These are phyloP conservation scores for Coturnix japonica DNA, from an alignment of 2,113 vertebrate genomes.

Conservation along the genomic window DNA sequence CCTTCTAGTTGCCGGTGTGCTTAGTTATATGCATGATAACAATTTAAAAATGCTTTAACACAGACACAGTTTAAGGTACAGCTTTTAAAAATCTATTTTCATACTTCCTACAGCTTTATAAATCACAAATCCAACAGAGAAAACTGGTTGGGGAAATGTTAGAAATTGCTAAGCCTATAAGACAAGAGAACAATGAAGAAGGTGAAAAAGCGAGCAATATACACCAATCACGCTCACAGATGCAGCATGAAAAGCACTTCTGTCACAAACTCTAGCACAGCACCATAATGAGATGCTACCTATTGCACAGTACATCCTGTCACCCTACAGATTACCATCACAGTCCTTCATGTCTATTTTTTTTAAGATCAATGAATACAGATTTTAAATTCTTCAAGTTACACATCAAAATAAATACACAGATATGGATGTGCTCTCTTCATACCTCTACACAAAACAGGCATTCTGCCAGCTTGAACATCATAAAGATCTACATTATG, in stretches of 20 bases:
- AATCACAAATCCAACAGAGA: background rate
- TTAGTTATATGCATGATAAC: background rate
- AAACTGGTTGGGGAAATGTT: background rate
- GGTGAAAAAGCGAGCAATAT: background rate
- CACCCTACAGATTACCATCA: background rate
- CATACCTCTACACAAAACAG: background rate
- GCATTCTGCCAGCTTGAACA: constrained; percentile 12
- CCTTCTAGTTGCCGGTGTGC: background rate
- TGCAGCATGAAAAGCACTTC: background rate
- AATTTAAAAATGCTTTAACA: background rate
- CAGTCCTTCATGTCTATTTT: background rate
- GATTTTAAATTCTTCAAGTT: background rate
- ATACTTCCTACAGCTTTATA: background rate
- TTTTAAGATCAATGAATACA: background rate
- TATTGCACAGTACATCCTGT: background rate
- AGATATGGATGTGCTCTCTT: background rate
- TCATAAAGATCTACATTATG: background rate
- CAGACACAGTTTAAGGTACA: background rate
- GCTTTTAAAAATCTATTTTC: background rate
- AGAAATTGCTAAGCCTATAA: background rate
- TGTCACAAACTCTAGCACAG: background rate
- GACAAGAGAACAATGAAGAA: background rate
- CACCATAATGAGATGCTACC: background rate
- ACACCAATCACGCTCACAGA: background rate
- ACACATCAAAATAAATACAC: background rate